Evolutionary conservation across 2,888 invertebrate species (phyloP).

Genomic region (Drosophila vallismaia): DNA sequence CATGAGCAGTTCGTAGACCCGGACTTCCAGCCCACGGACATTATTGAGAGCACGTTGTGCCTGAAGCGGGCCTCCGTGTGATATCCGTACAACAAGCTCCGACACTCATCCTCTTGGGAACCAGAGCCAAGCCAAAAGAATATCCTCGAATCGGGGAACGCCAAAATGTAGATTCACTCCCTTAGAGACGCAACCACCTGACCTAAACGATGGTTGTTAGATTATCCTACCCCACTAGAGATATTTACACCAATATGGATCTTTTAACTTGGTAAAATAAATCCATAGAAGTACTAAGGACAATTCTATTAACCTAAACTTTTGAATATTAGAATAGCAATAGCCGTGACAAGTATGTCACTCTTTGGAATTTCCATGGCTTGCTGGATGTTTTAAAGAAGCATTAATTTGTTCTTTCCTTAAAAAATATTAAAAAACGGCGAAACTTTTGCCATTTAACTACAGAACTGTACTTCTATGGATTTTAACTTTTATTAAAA

Average conservation of each 20-base stretch:
- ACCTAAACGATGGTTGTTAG: conserved; percentile 45
- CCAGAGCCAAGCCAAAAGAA: not conserved
- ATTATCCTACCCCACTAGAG: conserved; percentile 21
- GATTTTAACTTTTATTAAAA: not conserved
- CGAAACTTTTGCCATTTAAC: not conserved
- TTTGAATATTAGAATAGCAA: not conserved
- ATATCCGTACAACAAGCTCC: conserved; percentile 54
- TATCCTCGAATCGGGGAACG: not conserved
- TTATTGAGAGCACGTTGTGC: conserved; percentile 83
- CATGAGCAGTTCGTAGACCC: conserved; percentile 86
- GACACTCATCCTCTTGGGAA: conserved; percentile 11
- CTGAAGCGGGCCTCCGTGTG: conserved; percentile 84
- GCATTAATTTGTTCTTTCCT: not conserved
- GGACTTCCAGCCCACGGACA: conserved; percentile 86
- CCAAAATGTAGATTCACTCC: conserved; percentile 12
- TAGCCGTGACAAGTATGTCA: not conserved
- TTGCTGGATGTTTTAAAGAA: not conserved
- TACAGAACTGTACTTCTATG: not conserved
- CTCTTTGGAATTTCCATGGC: not conserved
- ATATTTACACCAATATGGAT: conserved; percentile 16
- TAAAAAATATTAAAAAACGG: not conserved
- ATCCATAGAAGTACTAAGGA: too few species aligned
- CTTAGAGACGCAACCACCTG: conserved; percentile 29
- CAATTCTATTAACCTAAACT: not conserved
- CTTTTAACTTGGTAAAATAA: not conserved